phyloP scores from a whole-genome alignment of 2,797 vertebrate species.

The Hylomyscus alleni region DNA sequence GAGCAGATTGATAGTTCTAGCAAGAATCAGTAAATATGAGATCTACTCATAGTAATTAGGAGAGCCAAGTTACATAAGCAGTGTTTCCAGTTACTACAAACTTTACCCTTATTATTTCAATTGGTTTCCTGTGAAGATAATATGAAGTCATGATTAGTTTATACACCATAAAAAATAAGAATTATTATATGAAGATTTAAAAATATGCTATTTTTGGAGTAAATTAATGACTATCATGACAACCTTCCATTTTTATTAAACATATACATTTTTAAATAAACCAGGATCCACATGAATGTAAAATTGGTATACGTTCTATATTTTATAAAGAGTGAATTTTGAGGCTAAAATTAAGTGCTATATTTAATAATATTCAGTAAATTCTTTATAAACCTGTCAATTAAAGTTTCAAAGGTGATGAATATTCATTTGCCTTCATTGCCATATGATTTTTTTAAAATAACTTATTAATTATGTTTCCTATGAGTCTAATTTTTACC shows the following conservation, averaged over 20 bases:
- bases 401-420: conserved; percentile 70
- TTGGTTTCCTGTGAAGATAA: conserved; percentile 27
- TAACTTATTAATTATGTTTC: conserved; percentile 44
- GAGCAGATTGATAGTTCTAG: not conserved
- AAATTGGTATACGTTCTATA: conserved; percentile 55
- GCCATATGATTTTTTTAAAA: conserved; percentile 55
- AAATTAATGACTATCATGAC: conserved; percentile 30
- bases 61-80: not conserved
- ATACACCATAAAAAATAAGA: conserved; percentile 25
- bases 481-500: conserved; percentile 39
- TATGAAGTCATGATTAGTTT: conserved; percentile 13
- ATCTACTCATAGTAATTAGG: conserved; percentile 14
- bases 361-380: conserved; percentile 68
- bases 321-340: conserved; percentile 73
- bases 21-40: conserved; percentile 32
- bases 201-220: not conserved
- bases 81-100: not conserved
- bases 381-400: conserved; percentile 69
- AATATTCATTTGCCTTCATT: conserved; percentile 73
- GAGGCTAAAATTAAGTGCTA: conserved; percentile 57
- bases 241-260: conserved; percentile 45
- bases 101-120: conserved; percentile 14
- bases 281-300: not conserved
- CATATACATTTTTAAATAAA: conserved; percentile 67
- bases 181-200: conserved; percentile 3